Conservation (phyloP, 2,797 vertebrate genomes). For the Danio aesculapii region DNA sequence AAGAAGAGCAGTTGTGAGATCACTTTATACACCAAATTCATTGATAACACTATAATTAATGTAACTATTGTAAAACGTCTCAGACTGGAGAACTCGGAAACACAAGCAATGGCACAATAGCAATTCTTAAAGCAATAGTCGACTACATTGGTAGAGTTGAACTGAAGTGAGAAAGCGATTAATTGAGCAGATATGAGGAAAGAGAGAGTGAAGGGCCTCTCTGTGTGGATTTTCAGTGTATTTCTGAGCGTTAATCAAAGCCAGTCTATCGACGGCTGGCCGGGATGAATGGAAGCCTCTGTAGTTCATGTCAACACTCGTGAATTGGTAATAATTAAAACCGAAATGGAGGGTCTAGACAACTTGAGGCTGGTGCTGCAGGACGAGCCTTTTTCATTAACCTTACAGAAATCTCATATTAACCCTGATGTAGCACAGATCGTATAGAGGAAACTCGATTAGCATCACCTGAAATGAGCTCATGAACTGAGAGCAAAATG, state of each 20-base stretch:
- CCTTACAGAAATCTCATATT: conserved; percentile 45
- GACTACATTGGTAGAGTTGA: not conserved
- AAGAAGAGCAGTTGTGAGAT: conserved; percentile 21
- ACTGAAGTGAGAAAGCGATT: not conserved
- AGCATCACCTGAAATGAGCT: conserved; percentile 4
- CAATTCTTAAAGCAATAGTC: not conserved
- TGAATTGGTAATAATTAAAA: conserved; percentile 54
- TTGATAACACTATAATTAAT: conserved; percentile 45
- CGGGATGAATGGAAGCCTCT: conserved; percentile 45
- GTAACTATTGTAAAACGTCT: conserved; percentile 29
- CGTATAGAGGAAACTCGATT: conserved; percentile 32
- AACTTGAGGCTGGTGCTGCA: conserved; percentile 32
- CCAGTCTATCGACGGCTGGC: conserved; percentile 39
- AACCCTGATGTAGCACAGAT: conserved; percentile 36
- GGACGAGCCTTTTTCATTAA: conserved; percentile 46
- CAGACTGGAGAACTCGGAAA: not conserved
- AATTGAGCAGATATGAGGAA: conserved; percentile 17
- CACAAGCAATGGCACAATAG: conserved; percentile 20
- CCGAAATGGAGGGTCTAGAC: conserved; percentile 30
- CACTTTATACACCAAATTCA: conserved; percentile 50
- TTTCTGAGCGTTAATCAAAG: conserved; percentile 53
- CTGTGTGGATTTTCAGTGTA: conserved; percentile 3
- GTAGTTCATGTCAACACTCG: conserved; percentile 35
- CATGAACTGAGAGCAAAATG: too few species aligned
- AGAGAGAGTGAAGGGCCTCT: not conserved